Percentiles rank a stretch among this genome's conserved stretches.
phyloP scores from a whole-genome alignment of 2,113 vertebrate genomes.

The Empidonax traillii region DNA sequence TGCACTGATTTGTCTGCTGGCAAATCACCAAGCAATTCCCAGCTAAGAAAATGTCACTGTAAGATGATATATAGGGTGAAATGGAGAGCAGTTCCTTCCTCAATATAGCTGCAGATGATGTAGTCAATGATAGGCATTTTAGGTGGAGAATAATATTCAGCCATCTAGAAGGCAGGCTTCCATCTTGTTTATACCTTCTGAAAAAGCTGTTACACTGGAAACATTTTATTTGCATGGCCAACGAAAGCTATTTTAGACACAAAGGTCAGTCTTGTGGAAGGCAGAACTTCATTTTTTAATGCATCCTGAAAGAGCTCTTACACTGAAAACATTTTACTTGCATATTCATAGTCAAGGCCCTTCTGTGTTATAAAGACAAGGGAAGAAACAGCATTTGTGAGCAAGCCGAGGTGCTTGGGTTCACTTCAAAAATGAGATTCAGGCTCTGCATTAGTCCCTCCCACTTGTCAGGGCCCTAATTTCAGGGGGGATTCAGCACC shows the following conservation, averaged over 20 bases:
- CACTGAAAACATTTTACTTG: neutral
- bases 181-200: neutral
- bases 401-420: neutral
- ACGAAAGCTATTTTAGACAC: neutral
- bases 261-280: neutral
- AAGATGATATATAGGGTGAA: slow-evolving; percentile 20
- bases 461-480: neutral
- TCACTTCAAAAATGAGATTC: neutral
- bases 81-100: slow-evolving; percentile 39
- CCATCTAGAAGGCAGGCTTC: neutral
- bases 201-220: neutral
- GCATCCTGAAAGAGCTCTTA: neutral
- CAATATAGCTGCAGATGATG: slow-evolving; percentile 20
- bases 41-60: slow-evolving; percentile 25
- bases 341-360: neutral
- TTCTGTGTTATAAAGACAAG: neutral
- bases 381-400: neutral
- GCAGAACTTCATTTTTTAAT: neutral
- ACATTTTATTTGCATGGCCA: neutral
- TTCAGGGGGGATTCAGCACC: rapidly evolving
- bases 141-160: slow-evolving; percentile 13
- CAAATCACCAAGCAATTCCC: slow-evolving; percentile 60
- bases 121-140: slow-evolving; percentile 28
- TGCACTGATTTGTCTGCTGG: slow-evolving; percentile 50
- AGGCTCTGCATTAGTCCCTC: neutral